Percentiles rank a stretch among this genome's conserved stretches.
Conservation (phyloP, 2,113 vertebrate species). For the Siniperca chuatsi region DNA sequence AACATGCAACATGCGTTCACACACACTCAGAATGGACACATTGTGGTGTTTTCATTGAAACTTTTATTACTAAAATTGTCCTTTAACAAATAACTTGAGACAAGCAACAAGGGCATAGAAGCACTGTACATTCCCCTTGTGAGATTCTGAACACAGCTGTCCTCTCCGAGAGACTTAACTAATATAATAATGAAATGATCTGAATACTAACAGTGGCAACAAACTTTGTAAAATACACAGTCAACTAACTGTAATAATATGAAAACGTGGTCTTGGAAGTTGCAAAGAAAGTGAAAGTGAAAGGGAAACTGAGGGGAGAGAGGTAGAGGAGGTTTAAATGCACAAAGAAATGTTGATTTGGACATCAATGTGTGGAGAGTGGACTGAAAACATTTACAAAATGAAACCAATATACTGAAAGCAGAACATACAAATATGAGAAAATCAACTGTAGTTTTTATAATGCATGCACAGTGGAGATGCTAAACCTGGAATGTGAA, state of each 20-base stretch:
- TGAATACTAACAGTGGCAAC: background rate
- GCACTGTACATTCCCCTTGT: conserved; percentile 27
- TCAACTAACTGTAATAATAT: conserved; percentile 13
- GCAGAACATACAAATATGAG: background rate
- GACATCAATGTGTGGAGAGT: background rate
- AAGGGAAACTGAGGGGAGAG: conserved; percentile 11
- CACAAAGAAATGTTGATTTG: conserved; percentile 18
- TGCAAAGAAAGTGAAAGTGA: background rate
- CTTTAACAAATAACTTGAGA: conserved; percentile 59
- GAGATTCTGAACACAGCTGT: conserved; percentile 14
- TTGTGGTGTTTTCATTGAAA: conserved; percentile 32
- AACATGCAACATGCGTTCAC: background rate
- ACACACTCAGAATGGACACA: conserved; percentile 7
- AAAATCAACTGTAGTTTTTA: background rate
- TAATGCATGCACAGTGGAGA: conserved; percentile 2
- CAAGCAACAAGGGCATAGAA: conserved; percentile 23
- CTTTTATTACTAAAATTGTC: conserved; percentile 69
- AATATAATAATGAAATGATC: conserved; percentile 17
- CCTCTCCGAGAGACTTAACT: conserved; percentile 3
- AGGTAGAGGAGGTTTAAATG: conserved; percentile 61
- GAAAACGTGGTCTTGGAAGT: conserved; percentile 8
- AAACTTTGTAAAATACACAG: background rate
- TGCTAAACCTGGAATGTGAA: conserved; percentile 41
- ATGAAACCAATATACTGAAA: conserved; percentile 3
- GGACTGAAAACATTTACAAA: conserved; percentile 22